Base-by-base conservation (phyloP, 2,797 vertebrate species). In the Gymnoscopelus microlampas region DNA sequence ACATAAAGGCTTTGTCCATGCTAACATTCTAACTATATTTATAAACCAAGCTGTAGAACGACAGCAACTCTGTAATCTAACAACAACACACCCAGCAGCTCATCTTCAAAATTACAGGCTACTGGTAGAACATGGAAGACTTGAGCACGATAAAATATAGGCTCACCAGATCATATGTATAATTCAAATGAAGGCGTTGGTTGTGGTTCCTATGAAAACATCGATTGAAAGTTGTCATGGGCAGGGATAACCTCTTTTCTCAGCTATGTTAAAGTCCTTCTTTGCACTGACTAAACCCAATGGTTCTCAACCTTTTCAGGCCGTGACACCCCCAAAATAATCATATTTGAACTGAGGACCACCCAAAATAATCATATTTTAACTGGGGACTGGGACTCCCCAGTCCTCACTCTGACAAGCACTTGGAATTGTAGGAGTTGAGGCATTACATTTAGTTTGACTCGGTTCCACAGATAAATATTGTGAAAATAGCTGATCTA, bases 111-210 rank as follows among this genome's bases (percentile, higher is more conserved):
- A 70, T 11, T 51, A 14, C 8, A 58, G 9, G 35, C 47, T 5
- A 14, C 6, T 19, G 26, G 15, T 55, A 51, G 53, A 24, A 26
- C 35, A 65, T 58, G 69, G 23, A 54, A 69, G 48, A 14, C 53
- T 75, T 8, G 6, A 47, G 47, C 47, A 63, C 48, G 15, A 54
- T 14, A 13, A 68, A 56, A 15, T 47, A 53, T 6, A 19, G 12
- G 9, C 13, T 14, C 13, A 23, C 13, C 14, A 51, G 60, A 12
- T n/a, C n/a, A n/a, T n/a, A n/a, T 63, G 35, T 60, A 29, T 9
- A 24, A 6, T 13, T 66, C 19, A 9, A 66, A 57, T 66, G 47
- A 63, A 72, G 39, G 56, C 54, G 60, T 55, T 58, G 24, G 14
- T 35, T 69, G 54, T 44, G 26, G 24, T 68, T 65, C n/a, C 44